A percentile compares a stretch with the other conserved stretches of the same genome.
Evolutionary conservation across 2,888 invertebrate species (phyloP).

Genomic region (Meliscaeva auricollis): DNA sequence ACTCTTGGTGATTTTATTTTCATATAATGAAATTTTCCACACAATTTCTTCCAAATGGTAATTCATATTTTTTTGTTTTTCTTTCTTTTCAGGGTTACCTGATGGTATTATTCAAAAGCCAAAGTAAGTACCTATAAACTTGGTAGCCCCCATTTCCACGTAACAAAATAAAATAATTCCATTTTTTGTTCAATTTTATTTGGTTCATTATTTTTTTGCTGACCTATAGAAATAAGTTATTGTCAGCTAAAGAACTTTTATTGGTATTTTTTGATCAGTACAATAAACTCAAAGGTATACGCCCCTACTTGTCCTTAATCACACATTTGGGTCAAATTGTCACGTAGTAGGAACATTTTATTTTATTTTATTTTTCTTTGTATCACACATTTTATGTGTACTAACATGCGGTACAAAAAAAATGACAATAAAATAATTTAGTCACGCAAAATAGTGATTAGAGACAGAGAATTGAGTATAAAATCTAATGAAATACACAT

Average conservation of each 20-base stretch:
- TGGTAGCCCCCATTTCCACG: too few species aligned
- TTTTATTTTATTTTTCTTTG: too few species aligned
- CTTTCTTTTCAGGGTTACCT: too few species aligned
- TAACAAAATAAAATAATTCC: too few species aligned
- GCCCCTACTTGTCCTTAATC: slow-evolving; percentile 25
- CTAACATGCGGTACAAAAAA: not conserved
- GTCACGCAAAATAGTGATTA: slow-evolving; percentile 27
- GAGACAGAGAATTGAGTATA: not conserved
- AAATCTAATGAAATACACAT: not conserved
- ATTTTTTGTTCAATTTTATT: too few species aligned
- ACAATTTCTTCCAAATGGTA: too few species aligned
- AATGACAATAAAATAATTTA: slow-evolving; percentile 20
- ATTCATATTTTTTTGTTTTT: too few species aligned
- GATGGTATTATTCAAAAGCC: too few species aligned
- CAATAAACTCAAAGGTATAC: slow-evolving; percentile 12
- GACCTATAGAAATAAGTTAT: not conserved
- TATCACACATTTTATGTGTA: not conserved
- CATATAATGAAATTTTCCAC: too few species aligned
- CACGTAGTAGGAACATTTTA: not conserved
- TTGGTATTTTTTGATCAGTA: not conserved
- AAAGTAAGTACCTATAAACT: too few species aligned
- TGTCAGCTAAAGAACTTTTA: not conserved
- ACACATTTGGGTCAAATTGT: slow-evolving; percentile 17
- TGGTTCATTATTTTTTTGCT: too few species aligned
- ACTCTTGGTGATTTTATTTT: too few species aligned